Evolutionary conservation across 2,797 vertebrate genomes (phyloP).

Genomic region (Gymnopithys bicolor): DNA sequence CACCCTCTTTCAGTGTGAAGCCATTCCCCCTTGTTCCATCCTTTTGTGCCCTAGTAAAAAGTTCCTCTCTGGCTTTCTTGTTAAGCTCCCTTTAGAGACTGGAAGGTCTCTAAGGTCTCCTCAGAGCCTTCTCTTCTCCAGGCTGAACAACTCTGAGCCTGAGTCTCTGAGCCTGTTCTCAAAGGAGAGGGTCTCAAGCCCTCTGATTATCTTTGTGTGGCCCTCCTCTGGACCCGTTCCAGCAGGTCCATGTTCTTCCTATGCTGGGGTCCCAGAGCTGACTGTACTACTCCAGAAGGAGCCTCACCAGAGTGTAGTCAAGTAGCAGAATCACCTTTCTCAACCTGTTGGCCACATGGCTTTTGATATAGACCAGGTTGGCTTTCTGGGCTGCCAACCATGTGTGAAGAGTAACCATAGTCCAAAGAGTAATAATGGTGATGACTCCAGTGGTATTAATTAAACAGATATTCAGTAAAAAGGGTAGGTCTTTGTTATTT

Average conservation of each 20-base stretch:
- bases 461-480: not conserved
- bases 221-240: not conserved
- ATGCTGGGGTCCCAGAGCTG: not conserved
- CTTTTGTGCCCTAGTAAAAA: not conserved
- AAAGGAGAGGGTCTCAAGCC: not conserved
- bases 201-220: not conserved
- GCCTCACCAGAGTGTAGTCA: not conserved
- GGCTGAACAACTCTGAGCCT: not conserved
- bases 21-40: too few relatives aligned
- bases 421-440: not conserved
- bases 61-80: not conserved
- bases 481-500: not conserved
- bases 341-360: not conserved
- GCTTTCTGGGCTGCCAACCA: not conserved
- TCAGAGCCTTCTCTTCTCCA: not conserved
- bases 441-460: not conserved
- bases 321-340: not conserved
- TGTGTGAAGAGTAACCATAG: not conserved
- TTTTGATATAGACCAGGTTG: not conserved
- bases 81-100: not conserved
- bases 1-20: not conserved
- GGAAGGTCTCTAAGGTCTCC: not conserved
- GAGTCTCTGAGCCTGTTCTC: not conserved
- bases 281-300: not conserved
- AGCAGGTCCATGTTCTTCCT: not conserved